Conservation (phyloP, 2,113 vertebrate species). For the Microcebus ravelobensis region DNA sequence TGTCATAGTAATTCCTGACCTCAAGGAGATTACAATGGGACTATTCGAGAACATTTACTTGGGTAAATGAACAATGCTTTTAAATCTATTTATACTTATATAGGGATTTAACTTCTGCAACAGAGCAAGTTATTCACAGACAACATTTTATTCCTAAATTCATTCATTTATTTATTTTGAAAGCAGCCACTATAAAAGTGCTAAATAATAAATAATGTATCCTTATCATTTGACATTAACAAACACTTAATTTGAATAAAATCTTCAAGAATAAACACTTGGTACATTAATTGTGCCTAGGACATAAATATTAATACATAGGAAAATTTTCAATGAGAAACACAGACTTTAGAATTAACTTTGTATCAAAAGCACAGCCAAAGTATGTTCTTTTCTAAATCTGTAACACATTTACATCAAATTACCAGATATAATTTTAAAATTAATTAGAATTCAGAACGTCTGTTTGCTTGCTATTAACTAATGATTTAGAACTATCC, state of each 20-base stretch:
- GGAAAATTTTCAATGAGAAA: conserved; percentile 76
- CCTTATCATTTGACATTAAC: conserved; percentile 71
- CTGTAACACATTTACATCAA: conserved; percentile 79
- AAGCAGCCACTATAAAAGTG: conserved; percentile 63
- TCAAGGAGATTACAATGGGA: neutral
- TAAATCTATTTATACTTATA: neutral
- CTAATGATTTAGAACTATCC: conserved; percentile 70
- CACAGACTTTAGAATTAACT: conserved; percentile 64
- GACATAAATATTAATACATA: conserved; percentile 73
- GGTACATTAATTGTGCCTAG: conserved; percentile 67
- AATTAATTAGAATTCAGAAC: conserved; percentile 81
- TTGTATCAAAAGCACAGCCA: conserved; percentile 64
- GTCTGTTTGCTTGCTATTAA: conserved; percentile 76
- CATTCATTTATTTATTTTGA: conserved; percentile 64
- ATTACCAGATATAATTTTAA: conserved; percentile 78
- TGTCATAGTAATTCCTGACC: neutral
- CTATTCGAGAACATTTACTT: neutral
- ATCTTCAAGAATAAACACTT: conserved; percentile 66
- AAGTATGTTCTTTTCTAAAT: conserved; percentile 72
- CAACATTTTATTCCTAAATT: conserved; percentile 60
- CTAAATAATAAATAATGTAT: conserved; percentile 74
- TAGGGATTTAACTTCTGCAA: neutral
- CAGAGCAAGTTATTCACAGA: conserved; percentile 13
- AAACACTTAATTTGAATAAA: conserved; percentile 73
- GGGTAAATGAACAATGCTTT: neutral